Base-by-base conservation (phyloP, 37 sponge, comb jelly and placozoan genomes). In the Petrosia ficiformis region DNA sequence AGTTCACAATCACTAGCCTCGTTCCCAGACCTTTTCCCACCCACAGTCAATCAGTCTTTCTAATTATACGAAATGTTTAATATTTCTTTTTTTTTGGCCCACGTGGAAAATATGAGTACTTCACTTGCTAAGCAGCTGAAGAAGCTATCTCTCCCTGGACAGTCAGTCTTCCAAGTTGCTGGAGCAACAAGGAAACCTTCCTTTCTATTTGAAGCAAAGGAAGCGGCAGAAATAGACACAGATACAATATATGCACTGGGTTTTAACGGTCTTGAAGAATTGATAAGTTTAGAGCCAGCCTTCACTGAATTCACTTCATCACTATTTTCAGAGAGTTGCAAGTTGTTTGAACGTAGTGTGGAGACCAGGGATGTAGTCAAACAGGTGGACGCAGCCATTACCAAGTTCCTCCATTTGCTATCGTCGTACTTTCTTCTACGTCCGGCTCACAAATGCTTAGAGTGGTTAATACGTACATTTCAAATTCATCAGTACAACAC, bases 381-480 rank as follows among this genome's bases (percentile, higher is more conserved):
- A 19, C 70, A 59, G 16, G 40, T 98, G 40, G 89, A 89, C 37
- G 33, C 33, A 0, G 75, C 66, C 29, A 70, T 98, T n/a, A 78
- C 75, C 32, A 32, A 22, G 1, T 94, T 98, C 60, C 84, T 98
- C 4, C 67, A 79, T 16, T 39, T 41, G 24, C 72, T 93, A 19
- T 95, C 96, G 21, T 88, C 94, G 22, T 95, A 98, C 61, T 81
- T 95, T 31, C 64, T 94, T 1, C 82, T 98, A 3, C 72, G 82
- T 16, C 85, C 94, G 1, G 83, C 99, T 35, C 93, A 88, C 71
- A 93, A 93, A 69, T 87, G 90, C 31, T 52, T 98, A 39, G 99
- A 98, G 73, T 97, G 99, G 99, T 85, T 97, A 1, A 81, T 97
- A 0, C 77, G 88, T 25, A 76, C 75, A 1, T 95, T 84, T 54